A percentile compares a stretch with the other conserved stretches of the same genome.
These are phyloP conservation scores for Chelidonichthys spinosus DNA, from an alignment of 2,797 vertebrate species.

Conservation along the genomic window DNA sequence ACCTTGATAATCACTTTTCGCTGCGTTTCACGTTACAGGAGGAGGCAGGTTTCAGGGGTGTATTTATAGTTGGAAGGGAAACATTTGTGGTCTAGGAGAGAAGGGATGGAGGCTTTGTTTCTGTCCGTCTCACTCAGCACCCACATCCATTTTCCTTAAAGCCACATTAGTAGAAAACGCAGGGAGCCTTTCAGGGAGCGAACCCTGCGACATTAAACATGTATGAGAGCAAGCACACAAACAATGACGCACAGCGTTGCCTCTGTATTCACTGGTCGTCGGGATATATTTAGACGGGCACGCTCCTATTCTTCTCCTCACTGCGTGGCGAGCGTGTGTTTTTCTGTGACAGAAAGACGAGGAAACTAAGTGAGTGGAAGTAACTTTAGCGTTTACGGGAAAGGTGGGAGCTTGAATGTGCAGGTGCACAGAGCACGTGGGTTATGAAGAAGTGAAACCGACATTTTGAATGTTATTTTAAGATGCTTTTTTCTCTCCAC, in stretches of 20 bases:
- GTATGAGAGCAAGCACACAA: slow-evolving; percentile 36
- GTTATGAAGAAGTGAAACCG: slow-evolving; percentile 47
- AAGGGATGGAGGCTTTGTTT: slow-evolving; percentile 62
- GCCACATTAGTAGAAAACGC: slow-evolving; percentile 12
- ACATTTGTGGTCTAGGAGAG: slow-evolving; percentile 70
- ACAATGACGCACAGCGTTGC: slow-evolving; percentile 15
- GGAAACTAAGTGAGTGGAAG: neutral
- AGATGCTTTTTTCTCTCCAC: neutral
- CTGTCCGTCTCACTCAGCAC: slow-evolving; percentile 48
- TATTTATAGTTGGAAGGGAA: slow-evolving; percentile 80
- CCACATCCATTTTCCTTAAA: slow-evolving; percentile 58
- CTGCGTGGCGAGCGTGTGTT: slow-evolving; percentile 1
- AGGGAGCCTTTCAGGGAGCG: slow-evolving; percentile 20
- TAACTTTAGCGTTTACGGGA: neutral
- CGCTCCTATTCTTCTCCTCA: slow-evolving; percentile 8
- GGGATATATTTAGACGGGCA: slow-evolving; percentile 34
- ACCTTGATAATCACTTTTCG: slow-evolving; percentile 72
- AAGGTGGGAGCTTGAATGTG: neutral
- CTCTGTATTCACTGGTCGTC: slow-evolving; percentile 28
- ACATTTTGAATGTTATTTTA: neutral
- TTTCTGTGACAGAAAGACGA: neutral
- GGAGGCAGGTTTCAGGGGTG: slow-evolving; percentile 51
- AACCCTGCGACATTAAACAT: slow-evolving; percentile 57
- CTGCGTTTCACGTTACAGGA: slow-evolving; percentile 73
- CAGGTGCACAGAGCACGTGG: neutral